Evolutionary conservation across 2,888 invertebrate species (phyloP).

Genomic region (Trimorus sp.): DNA sequence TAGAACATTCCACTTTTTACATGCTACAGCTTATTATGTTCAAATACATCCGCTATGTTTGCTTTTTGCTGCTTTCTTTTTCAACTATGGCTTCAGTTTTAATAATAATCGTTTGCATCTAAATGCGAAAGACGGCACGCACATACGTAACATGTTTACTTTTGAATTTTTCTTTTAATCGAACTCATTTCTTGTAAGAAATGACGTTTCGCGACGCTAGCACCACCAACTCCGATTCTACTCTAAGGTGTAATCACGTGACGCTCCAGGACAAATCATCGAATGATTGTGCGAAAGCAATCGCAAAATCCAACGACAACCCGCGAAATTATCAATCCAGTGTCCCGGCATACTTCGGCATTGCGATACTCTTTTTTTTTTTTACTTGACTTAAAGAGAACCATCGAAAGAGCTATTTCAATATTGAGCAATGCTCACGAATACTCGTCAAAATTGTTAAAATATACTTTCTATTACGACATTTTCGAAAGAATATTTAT

Average conservation of each 20-base stretch:
- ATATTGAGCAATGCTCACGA: too few species aligned
- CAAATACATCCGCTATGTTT: conserved; percentile 69
- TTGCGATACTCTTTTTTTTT: conserved; percentile 3
- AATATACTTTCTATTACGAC: too few species aligned
- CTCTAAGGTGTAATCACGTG: conserved; percentile 18
- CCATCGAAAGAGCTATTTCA: too few species aligned
- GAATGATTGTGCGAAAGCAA: conserved; percentile 55
- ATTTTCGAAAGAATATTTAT: too few species aligned
- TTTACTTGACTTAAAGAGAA: too few species aligned
- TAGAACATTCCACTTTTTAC: conserved; percentile 72
- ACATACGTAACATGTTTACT: conserved; percentile 26
- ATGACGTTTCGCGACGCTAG: conserved; percentile 1
- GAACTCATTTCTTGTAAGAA: background rate
- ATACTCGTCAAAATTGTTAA: too few species aligned
- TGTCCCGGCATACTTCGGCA: conserved; percentile 2
- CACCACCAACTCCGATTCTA: conserved; percentile 14
- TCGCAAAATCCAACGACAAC: conserved; percentile 55
- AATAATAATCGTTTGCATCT: conserved; percentile 60
- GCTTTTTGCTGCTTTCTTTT: conserved; percentile 10
- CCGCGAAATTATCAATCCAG: conserved; percentile 12
- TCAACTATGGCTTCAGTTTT: conserved; percentile 53
- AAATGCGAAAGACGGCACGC: conserved; percentile 59
- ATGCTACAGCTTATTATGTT: conserved; percentile 69
- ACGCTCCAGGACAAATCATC: conserved; percentile 29
- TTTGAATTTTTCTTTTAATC: conserved; percentile 1